Conservation (phyloP, 2,113 vertebrate genomes). For the Spizaetus ornatus region DNA sequence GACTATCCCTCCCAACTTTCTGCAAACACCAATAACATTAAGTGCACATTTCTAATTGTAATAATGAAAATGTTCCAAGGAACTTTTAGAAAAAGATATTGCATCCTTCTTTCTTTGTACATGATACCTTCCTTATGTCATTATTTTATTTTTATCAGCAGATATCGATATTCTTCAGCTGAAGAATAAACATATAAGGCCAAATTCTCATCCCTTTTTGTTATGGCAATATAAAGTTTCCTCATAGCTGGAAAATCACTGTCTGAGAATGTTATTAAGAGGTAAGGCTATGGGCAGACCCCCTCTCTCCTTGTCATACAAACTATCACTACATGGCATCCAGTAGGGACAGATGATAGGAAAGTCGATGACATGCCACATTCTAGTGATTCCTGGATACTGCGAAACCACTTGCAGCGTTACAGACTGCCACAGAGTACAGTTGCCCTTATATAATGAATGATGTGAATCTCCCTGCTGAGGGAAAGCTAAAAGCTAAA, state of each 20-base stretch:
- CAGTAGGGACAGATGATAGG: not conserved
- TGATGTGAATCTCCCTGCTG: not conserved
- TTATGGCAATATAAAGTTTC: not conserved
- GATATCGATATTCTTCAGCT: not conserved
- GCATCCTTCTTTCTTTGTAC: not conserved
- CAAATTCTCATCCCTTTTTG: not conserved
- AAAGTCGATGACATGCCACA: not conserved
- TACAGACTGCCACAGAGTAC: not conserved
- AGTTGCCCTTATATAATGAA: not conserved
- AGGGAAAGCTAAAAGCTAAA: not conserved
- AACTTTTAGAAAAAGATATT: not conserved
- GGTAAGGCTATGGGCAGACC: not conserved
- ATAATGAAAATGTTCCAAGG: not conserved
- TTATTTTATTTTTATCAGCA: not conserved
- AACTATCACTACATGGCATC: not conserved
- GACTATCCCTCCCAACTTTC: not conserved
- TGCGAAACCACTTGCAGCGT: not conserved
- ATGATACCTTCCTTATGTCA: not conserved
- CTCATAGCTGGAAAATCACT: not conserved
- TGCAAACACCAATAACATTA: not conserved
- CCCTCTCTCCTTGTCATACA: not conserved
- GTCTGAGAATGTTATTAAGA: not conserved
- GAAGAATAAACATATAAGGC: not conserved
- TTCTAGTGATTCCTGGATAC: not conserved
- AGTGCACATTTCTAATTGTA: not conserved